Evolutionary conservation across 2,797 vertebrate genomes (phyloP), one percentile per base, ranked within the genome.

Genomic region (Chromobotia macracanthus): DNA sequence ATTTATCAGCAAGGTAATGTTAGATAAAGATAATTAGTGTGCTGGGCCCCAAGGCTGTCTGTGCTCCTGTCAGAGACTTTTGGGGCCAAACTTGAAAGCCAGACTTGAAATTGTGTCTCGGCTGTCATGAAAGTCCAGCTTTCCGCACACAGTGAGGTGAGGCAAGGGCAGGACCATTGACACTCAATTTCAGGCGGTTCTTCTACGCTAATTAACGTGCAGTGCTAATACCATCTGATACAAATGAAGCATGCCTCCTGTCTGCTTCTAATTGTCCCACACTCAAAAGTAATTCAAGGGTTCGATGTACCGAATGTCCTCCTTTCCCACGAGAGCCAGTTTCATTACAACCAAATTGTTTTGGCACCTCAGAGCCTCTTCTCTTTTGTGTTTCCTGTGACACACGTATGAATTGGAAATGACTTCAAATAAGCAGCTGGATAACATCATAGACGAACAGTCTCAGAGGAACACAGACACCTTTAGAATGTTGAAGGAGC

Each of bases 301-400:
- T 84, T 89, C 89, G 79, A 87, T 84, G 84, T 90, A 86, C 86
- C 75, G 89, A 87, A 90, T 90, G 89, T 90, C 60, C 90, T 86
- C 84, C 86, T 89, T 89, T 88, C 91, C 88, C 89, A 71, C 38
- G 90, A 91, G 91, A 86, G 89, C 82, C 84, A 80, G 82, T 90
- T 92, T 89, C 87, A 92, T 93, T 93, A 91, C 86, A 89, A 83
- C 88, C 86, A 90, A 89, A 92, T 90, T 93, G 90, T 92, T 93
- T 91, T 87, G 77, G 81, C 83, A 82, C 87, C 87, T 91, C 85
- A 85, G 81, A 77, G 86, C 86, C 82, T 82, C 75, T 16, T 65
- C 80, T 64, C 74, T 88, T 83, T 83, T 84, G 82, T 87, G 86
- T 80, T 86, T 70, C 72, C 71, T 68, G 85, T 76, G 82, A 82